Evolutionary conservation across 2,113 vertebrate species (phyloP), one percentile per base, ranked within the genome.

Genomic region (Xenotilapia caudafasciata): DNA sequence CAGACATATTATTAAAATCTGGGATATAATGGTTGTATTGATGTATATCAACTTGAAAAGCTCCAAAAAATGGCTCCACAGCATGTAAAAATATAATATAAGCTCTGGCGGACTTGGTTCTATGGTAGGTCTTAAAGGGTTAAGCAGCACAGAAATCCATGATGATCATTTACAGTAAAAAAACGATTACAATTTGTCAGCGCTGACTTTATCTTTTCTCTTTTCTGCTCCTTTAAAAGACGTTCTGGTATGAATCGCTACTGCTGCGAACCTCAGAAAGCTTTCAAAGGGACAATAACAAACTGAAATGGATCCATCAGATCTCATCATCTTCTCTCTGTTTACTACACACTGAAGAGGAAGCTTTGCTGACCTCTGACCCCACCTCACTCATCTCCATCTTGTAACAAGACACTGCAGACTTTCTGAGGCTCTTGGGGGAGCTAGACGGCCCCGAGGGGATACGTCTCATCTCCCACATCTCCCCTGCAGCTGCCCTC

Each of bases 401-500:
- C 84, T 12, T 19, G 88, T 92, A 92, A 93, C 83, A 55, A 82
- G 84, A 92, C 84, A 84, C 87, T 53, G 47, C 54, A 28, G 54
- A 77, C 38, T 9, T 17, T 47, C 62, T 65, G 21, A 83, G 55
- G 0, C 53, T 33, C 49, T 49, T 51, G 2, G 2, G 42, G 73
- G 42, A 73, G 40, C 40, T 26, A 8, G 38, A 45, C 40, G 4
- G 13, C 14, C 68, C 21, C 14, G 14, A 17, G 65, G 40, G 14
- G 13, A 73, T 47, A 28, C 40, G 8, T 73, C 68, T 73, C 68
- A 73, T 47, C 68, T 73, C 40, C 68, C 68, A 47, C 21, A 26
- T 73, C 68, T 47, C 40, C 68, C 21, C 40, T 47, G 40, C 40
- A 73, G 68, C 68, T 47, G 68, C 40, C 53, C 55, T 23, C 40